Percentiles rank a stretch among this genome's conserved stretches.
Conservation (phyloP, 1,140 invertebrate genomes). For the Drosophila ananassae region DNA sequence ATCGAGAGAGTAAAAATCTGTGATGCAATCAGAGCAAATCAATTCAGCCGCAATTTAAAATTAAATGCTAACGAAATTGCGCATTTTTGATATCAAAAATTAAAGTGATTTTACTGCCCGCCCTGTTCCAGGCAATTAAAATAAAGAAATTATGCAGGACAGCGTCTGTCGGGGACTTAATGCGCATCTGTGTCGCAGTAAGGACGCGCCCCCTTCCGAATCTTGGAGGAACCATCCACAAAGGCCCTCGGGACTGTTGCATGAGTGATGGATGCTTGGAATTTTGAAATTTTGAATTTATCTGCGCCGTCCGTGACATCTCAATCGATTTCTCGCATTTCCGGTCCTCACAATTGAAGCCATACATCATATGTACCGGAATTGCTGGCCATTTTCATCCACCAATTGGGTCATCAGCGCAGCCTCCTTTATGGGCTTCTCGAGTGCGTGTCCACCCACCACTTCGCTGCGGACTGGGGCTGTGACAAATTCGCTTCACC, state of each 20-base stretch:
- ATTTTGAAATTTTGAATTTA: constrained; percentile 34
- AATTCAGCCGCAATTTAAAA: constrained; percentile 9
- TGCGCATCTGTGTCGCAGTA: not conserved
- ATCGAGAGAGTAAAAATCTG: not conserved
- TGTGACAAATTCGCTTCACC: constrained; percentile 37
- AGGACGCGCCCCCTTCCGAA: not conserved
- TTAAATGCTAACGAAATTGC: not conserved
- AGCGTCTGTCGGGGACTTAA: constrained; percentile 12
- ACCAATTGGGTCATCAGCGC: constrained; percentile 60
- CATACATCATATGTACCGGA: constrained; percentile 53
- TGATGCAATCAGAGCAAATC: constrained; percentile 6
- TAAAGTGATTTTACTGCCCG: constrained; percentile 4
- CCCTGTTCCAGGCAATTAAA: not conserved
- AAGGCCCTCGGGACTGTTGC: constrained; percentile 10
- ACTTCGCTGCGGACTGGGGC: not conserved
- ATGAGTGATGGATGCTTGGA: constrained; percentile 37
- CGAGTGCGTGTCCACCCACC: not conserved
- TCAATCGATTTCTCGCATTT: constrained; percentile 23
- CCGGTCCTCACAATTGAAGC: constrained; percentile 3
- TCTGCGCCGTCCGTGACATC: not conserved
- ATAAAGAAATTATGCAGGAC: constrained; percentile 21
- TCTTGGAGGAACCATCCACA: not conserved
- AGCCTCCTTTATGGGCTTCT: constrained; percentile 24
- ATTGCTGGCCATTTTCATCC: constrained; percentile 54
- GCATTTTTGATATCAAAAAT: constrained; percentile 12